phyloP scores from a whole-genome alignment of 2,888 invertebrate species.

The Chouioia cunea region DNA sequence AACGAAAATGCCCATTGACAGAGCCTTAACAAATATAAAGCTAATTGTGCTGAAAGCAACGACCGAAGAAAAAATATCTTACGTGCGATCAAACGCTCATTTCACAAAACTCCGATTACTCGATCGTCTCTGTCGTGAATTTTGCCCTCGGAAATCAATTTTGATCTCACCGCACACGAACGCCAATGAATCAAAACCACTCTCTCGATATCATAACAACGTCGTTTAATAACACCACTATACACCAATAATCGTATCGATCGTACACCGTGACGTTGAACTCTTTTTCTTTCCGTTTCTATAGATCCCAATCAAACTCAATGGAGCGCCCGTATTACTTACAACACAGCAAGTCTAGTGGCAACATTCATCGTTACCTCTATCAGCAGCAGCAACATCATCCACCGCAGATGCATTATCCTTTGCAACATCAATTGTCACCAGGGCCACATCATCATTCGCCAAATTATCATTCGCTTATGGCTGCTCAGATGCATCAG shows the following conservation, averaged over 20 bases:
- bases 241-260: not conserved
- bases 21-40: no score
- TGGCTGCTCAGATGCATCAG: slow-evolving; percentile 50
- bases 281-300: slow-evolving; percentile 24
- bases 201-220: no score
- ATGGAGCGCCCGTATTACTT: slow-evolving; percentile 66
- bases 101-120: no score
- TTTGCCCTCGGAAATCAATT: no score
- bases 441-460: slow-evolving; percentile 52
- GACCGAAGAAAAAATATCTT: no score
- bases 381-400: slow-evolving; percentile 73
- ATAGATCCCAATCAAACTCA: slow-evolving; percentile 63
- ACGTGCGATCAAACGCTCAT: no score
- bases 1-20: no score
- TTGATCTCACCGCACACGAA: no score
- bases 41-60: no score
- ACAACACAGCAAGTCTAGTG: slow-evolving; percentile 80
- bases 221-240: no score
- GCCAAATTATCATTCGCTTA: slow-evolving; percentile 51
- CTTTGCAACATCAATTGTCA: slow-evolving; percentile 59
- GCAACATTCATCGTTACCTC: slow-evolving; percentile 73
- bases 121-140: no score
- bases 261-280: not conserved
- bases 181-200: no score
- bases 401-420: slow-evolving; percentile 37